phyloP scores from a whole-genome alignment of 2,113 vertebrate species.

The Corydoras sp. region DNA sequence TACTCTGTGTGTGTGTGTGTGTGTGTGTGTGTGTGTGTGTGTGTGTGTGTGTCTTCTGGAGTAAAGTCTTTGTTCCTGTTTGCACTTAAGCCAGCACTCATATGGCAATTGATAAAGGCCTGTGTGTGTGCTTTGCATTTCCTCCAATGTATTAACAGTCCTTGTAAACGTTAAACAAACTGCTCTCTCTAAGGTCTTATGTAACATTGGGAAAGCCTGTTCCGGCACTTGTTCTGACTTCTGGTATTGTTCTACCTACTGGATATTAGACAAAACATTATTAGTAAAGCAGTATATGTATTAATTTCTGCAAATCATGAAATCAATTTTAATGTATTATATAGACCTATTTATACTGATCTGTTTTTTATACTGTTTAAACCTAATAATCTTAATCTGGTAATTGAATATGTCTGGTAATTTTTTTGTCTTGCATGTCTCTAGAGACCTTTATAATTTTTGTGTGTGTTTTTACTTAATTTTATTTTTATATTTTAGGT shows the following conservation, averaged over 20 bases:
- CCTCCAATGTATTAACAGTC: conserved; percentile 36
- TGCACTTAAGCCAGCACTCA: conserved; percentile 2
- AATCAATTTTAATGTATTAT: too few relatives aligned
- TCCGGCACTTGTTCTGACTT: conserved; percentile 10
- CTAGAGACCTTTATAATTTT: too few relatives aligned
- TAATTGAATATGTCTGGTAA: too few relatives aligned
- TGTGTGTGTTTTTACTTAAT: too few relatives aligned
- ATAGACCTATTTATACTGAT: too few relatives aligned
- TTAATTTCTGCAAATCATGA: too few relatives aligned
- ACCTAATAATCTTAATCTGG: too few relatives aligned
- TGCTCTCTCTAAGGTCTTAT: conserved; percentile 35
- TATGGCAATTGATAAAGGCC: background rate
- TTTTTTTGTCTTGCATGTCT: too few relatives aligned
- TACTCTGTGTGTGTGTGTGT: conserved; percentile 7
- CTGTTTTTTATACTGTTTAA: too few relatives aligned
- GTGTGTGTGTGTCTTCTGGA: background rate
- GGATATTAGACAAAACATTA: background rate
- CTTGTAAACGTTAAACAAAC: conserved; percentile 45
- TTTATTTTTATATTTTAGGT: too few relatives aligned
- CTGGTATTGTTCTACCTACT: conserved; percentile 4
- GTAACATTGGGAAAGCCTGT: conserved; percentile 29
- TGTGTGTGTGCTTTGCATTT: conserved; percentile 34
- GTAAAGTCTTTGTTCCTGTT: background rate
- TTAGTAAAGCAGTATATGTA: background rate
- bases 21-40: conserved; percentile 6